Conservation (phyloP, 2,797 vertebrate species). For the Mallotus villosus region DNA sequence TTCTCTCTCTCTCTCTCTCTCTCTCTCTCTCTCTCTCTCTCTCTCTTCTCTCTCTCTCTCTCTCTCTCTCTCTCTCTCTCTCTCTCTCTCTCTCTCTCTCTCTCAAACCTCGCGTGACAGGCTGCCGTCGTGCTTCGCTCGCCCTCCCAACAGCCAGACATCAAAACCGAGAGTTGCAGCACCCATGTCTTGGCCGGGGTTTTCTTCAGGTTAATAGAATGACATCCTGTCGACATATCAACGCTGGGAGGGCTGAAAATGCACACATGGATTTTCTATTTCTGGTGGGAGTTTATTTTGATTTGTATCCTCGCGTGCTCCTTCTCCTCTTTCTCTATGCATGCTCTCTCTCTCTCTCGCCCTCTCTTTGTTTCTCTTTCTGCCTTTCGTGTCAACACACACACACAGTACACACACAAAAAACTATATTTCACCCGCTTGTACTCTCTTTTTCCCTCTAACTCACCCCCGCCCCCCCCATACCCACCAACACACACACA, state of each 20-base stretch:
- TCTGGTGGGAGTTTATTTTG: neutral
- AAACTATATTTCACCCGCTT: too few species aligned
- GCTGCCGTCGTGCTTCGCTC: neutral
- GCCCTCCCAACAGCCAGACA: neutral
- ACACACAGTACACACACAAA: neutral
- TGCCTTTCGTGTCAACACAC: constrained; percentile 8
- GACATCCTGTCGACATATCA: constrained; percentile 24
- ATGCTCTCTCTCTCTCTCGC: too few species aligned
- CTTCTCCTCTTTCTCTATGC: neutral
- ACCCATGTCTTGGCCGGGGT: constrained; percentile 18
- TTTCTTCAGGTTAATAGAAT: constrained; percentile 42
- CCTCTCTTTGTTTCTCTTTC: neutral
- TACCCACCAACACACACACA: too few species aligned
- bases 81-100: too few species aligned
- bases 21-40: too few species aligned
- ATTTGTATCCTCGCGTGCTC: neutral
- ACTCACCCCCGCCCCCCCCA: neutral
- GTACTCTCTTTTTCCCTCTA: neutral
- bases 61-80: too few species aligned
- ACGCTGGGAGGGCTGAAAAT: constrained; percentile 21
- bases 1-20: too few species aligned
- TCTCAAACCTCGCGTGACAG: neutral
- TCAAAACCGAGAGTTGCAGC: neutral
- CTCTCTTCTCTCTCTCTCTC: too few species aligned
- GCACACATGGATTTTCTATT: neutral